Evolutionary conservation across 2,797 vertebrate genomes (phyloP).

Genomic region (Gallinago solitaria): DNA sequence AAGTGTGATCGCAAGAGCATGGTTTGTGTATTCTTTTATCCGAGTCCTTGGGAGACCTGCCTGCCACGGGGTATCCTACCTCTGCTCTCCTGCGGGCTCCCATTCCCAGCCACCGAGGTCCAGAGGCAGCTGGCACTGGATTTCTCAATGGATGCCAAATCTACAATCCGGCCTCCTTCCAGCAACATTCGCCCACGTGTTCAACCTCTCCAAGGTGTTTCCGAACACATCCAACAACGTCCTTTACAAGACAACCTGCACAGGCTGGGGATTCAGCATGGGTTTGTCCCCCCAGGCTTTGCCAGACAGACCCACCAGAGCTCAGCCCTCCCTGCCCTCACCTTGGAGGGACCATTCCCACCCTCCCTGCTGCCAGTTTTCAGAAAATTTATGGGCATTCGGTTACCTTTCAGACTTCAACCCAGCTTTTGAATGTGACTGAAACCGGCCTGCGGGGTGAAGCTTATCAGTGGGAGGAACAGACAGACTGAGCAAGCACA

Average conservation of each 20-base stretch:
- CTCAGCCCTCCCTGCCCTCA: neutral
- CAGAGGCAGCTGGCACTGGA: neutral
- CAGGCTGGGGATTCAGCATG: accelerated
- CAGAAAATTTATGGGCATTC: neutral
- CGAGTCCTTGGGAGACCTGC: neutral
- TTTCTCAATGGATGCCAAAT: neutral
- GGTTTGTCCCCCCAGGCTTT: neutral
- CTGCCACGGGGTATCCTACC: neutral
- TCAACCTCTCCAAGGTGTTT: neutral
- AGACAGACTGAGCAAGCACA: neutral
- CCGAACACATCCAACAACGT: neutral
- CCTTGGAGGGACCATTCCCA: neutral
- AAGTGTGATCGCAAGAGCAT: neutral
- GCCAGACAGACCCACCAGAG: neutral
- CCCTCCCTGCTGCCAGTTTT: neutral
- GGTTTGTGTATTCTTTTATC: neutral
- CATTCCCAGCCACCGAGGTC: neutral
- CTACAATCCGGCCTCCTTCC: neutral
- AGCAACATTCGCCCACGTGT: accelerated
- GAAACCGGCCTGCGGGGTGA: neutral
- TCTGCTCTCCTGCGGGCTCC: neutral
- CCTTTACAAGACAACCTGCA: neutral
- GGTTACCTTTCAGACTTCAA: neutral
- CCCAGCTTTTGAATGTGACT: neutral
- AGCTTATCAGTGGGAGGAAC: neutral